Evolutionary conservation across 2,797 vertebrate species (phyloP).

Genomic region (Cynodonichthys magdalenae): DNA sequence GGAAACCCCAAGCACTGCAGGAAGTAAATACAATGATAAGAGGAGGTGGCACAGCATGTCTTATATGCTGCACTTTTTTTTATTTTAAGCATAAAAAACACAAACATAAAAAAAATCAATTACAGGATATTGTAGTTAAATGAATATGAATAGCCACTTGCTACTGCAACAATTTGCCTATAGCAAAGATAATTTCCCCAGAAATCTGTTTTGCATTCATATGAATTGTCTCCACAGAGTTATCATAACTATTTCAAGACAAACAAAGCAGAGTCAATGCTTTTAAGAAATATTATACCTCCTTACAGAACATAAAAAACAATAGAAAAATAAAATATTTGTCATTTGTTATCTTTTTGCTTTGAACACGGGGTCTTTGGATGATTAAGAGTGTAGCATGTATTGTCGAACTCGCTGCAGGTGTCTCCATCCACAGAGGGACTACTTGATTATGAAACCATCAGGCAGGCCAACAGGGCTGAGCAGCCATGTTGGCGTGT

Average conservation of each 20-base stretch:
- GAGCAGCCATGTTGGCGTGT: constrained; percentile 24
- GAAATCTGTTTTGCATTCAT: constrained; percentile 11
- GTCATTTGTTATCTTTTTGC: constrained; percentile 31
- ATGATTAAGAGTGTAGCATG: constrained; percentile 43
- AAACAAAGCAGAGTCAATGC: constrained; percentile 4
- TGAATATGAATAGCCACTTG: constrained; percentile 11
- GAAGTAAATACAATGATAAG: constrained; percentile 47
- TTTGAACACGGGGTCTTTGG: constrained; percentile 57
- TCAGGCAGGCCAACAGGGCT: constrained; percentile 22
- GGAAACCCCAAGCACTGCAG: constrained; percentile 52
- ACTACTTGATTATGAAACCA: constrained; percentile 52
- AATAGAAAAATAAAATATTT: background rate
- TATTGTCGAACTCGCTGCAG: constrained; percentile 60
- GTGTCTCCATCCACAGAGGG: constrained; percentile 49
- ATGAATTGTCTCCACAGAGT: constrained; percentile 5
- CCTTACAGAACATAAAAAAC: constrained; percentile 18
- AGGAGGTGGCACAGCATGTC: constrained; percentile 11
- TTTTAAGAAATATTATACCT: constrained; percentile 29
- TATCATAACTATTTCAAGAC: constrained; percentile 17
- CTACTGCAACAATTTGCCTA: background rate
- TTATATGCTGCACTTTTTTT: constrained; percentile 2
- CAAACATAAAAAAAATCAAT: constrained; percentile 14
- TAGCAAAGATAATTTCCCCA: constrained; percentile 8
- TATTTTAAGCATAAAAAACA: constrained; percentile 19
- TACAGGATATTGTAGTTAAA: constrained; percentile 22